A percentile compares a stretch with the other conserved stretches of the same genome.
Conservation (phyloP, 2,113 vertebrate species). For the Sceloporus tristichus region DNA sequence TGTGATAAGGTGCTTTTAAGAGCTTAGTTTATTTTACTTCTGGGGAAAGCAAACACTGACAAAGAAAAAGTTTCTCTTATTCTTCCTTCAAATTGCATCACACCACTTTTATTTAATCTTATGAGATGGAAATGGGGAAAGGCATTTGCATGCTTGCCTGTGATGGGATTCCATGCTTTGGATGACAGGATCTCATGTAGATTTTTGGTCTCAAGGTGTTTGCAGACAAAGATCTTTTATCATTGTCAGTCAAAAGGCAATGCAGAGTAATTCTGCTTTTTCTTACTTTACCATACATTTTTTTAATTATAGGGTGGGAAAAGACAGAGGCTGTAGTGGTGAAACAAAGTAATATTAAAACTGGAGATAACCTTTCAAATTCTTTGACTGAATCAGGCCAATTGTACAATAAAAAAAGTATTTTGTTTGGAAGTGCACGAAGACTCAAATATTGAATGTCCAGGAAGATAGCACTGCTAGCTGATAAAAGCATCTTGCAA, state of each 20-base stretch:
- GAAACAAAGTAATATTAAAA: too few species aligned
- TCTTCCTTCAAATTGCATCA: slow-evolving; percentile 24
- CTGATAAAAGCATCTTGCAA: not conserved
- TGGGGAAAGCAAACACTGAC: slow-evolving; percentile 28
- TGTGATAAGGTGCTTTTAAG: slow-evolving; percentile 41
- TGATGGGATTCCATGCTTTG: not conserved
- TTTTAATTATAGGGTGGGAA: too few species aligned
- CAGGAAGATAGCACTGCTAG: not conserved
- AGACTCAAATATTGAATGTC: too few species aligned
- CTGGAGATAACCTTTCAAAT: too few species aligned
- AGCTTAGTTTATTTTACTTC: slow-evolving; percentile 40
- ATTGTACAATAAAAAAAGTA: too few species aligned
- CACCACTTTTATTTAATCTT: not conserved
- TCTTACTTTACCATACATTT: too few species aligned
- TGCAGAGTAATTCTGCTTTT: too few species aligned
- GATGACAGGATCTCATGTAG: not conserved
- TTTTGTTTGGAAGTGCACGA: not conserved
- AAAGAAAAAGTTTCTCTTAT: slow-evolving; percentile 27
- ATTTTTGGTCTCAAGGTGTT: not conserved
- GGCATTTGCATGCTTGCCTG: not conserved
- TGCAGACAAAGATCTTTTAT: not conserved
- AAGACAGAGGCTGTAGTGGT: too few species aligned
- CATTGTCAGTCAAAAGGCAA: not conserved
- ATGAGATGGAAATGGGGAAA: too few species aligned
- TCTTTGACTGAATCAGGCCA: too few species aligned